Percentiles rank a stretch among this genome's conserved stretches.
Conservation (phyloP, 2,888 invertebrate species). For the Dasysyrphus tricinctus region DNA sequence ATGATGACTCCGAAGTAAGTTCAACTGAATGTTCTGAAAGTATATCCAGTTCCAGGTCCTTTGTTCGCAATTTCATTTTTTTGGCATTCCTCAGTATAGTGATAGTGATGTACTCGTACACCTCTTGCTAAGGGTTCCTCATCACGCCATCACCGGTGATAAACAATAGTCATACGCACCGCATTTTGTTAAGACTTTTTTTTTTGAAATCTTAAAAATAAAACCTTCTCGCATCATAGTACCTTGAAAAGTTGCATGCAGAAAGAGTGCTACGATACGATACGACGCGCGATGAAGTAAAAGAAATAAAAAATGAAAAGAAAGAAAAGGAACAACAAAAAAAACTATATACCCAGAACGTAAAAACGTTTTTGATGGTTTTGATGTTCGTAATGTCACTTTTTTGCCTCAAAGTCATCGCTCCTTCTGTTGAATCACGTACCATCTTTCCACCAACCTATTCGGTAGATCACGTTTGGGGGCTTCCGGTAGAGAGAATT, state of each 20-base stretch:
- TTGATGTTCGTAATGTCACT: slow-evolving; percentile 75
- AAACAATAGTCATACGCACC: slow-evolving; percentile 43
- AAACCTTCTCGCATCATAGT: neutral
- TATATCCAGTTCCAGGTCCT: slow-evolving; percentile 19
- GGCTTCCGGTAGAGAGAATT: slow-evolving; percentile 76
- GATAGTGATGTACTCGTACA: too few relatives aligned
- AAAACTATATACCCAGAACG: slow-evolving; percentile 52
- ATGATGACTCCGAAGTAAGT: slow-evolving; percentile 29
- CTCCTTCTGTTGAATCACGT: slow-evolving; percentile 76
- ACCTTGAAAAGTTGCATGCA: slow-evolving; percentile 7
- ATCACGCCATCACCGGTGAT: slow-evolving; percentile 26
- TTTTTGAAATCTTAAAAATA: slow-evolving; percentile 41
- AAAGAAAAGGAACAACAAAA: slow-evolving; percentile 37
- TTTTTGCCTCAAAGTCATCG: slow-evolving; percentile 76
- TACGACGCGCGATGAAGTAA: slow-evolving; percentile 11
- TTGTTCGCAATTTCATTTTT: slow-evolving; percentile 26
- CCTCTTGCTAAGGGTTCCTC: slow-evolving; percentile 47
- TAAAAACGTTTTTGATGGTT: slow-evolving; percentile 75
- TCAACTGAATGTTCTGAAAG: slow-evolving; percentile 21
- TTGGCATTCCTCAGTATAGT: slow-evolving; percentile 11
- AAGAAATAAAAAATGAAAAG: slow-evolving; percentile 12
- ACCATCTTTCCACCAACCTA: slow-evolving; percentile 75
- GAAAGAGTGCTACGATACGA: slow-evolving; percentile 1
- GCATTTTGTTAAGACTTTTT: slow-evolving; percentile 47
- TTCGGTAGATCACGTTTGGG: slow-evolving; percentile 76